Conservation (phyloP, 2,797 vertebrate genomes). For the Sebastes minor region DNA sequence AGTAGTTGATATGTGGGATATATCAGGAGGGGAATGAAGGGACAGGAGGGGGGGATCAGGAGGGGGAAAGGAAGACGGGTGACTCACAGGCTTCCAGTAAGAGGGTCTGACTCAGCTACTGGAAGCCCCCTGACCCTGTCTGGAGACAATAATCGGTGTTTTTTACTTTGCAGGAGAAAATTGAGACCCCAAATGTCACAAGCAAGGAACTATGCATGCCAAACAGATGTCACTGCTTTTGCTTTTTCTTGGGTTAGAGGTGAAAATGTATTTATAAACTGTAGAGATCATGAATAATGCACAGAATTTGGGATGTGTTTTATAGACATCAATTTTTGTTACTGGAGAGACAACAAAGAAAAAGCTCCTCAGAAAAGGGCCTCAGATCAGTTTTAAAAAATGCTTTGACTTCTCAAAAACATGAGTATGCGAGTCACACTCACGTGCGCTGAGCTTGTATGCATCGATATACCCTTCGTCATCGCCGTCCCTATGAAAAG, state of each 20-base stretch:
- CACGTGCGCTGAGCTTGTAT: neutral
- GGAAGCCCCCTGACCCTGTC: constrained; percentile 74
- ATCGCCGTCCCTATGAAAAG: neutral
- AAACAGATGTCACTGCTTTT: neutral
- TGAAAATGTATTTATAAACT: neutral
- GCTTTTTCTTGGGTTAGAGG: neutral
- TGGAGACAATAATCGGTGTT: constrained; percentile 54
- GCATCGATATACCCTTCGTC: neutral
- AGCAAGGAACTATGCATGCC: neutral
- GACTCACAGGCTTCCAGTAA: constrained; percentile 84
- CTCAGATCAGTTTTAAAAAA: neutral
- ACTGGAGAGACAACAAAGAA: neutral
- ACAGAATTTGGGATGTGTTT: neutral
- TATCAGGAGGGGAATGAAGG: neutral
- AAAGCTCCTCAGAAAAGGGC: neutral
- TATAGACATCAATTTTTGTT: neutral
- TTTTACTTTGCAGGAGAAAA: constrained; percentile 25
- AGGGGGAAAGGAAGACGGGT: constrained; percentile 48
- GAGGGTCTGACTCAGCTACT: constrained; percentile 74
- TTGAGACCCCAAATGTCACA: neutral
- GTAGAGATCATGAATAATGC: neutral
- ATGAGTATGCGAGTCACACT: neutral
- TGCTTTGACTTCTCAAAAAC: constrained; percentile 3
- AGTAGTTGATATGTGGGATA: constrained; percentile 19
- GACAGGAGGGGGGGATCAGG: neutral